These are phyloP conservation scores for Candoia aspera DNA, from an alignment of 2,113 vertebrate species.

Conservation along the genomic window DNA sequence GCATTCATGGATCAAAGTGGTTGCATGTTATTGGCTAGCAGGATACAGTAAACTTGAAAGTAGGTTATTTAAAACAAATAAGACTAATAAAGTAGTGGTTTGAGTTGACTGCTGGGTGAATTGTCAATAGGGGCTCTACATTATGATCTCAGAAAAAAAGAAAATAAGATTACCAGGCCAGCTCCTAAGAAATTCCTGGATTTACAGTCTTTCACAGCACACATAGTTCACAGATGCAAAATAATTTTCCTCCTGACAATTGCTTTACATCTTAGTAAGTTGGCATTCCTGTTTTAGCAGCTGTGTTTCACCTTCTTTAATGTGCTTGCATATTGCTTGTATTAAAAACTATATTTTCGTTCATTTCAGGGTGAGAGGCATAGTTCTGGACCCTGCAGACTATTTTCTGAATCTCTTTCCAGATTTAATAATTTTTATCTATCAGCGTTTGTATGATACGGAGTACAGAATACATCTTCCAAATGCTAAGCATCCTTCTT, in stretches of 20 bases:
- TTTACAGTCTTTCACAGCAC: background rate
- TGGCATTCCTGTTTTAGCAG: background rate
- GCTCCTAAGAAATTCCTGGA: background rate
- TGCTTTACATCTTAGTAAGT: background rate
- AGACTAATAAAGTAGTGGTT: background rate
- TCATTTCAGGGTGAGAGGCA: slow-evolving; percentile 65
- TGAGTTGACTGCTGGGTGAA: background rate
- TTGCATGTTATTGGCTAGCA: background rate
- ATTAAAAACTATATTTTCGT: slow-evolving; percentile 35
- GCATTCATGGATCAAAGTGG: background rate
- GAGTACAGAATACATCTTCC: slow-evolving; percentile 43
- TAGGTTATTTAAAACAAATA: background rate
- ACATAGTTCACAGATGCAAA: background rate
- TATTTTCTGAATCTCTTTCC: slow-evolving; percentile 73
- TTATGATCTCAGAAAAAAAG: background rate
- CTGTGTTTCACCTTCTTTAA: background rate
- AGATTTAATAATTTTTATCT: slow-evolving; percentile 65
- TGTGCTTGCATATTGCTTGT: background rate
- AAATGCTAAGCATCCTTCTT: slow-evolving; percentile 10
- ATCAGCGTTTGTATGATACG: slow-evolving; percentile 50
- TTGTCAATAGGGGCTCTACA: background rate
- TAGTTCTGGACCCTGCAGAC: slow-evolving; percentile 49
- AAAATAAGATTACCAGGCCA: background rate
- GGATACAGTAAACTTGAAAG: background rate
- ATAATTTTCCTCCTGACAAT: background rate